Evolutionary conservation across 2,888 invertebrate genomes (phyloP).

Genomic region (Adineta ricciae): DNA sequence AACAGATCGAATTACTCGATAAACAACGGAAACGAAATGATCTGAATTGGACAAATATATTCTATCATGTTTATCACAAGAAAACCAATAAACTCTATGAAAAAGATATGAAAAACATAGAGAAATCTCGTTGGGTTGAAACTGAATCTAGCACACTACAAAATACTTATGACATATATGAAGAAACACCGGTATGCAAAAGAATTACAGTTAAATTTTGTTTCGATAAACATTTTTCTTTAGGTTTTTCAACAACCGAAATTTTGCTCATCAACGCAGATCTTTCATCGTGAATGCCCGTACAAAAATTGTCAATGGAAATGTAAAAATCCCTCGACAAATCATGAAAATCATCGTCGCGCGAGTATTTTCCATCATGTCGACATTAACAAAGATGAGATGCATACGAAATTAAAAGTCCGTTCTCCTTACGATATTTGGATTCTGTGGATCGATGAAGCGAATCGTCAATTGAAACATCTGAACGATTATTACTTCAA

Average conservation of each 20-base stretch:
- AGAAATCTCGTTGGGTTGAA: neutral
- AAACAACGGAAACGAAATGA: neutral
- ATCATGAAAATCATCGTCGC: neutral
- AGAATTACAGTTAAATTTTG: neutral
- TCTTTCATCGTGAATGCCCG: constrained; percentile 17
- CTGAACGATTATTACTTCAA: constrained; percentile 30
- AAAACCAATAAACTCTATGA: neutral
- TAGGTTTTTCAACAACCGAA: neutral
- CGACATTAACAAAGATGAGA: constrained; percentile 17
- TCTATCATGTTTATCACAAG: neutral
- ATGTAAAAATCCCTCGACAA: constrained; percentile 3
- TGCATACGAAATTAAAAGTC: neutral
- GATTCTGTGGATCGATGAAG: constrained; percentile 33
- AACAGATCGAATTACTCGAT: neutral
- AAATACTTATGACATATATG: neutral
- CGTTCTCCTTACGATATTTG: constrained; percentile 26
- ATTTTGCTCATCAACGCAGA: neutral
- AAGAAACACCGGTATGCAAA: neutral
- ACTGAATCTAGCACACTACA: neutral
- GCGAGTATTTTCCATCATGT: constrained; percentile 26
- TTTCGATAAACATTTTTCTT: neutral
- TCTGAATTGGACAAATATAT: neutral
- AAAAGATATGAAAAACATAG: neutral
- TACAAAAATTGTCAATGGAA: constrained; percentile 28
- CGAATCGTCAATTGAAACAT: neutral